Conservation (phyloP, 2,797 vertebrate species). For the Poeciliopsis gracilis region DNA sequence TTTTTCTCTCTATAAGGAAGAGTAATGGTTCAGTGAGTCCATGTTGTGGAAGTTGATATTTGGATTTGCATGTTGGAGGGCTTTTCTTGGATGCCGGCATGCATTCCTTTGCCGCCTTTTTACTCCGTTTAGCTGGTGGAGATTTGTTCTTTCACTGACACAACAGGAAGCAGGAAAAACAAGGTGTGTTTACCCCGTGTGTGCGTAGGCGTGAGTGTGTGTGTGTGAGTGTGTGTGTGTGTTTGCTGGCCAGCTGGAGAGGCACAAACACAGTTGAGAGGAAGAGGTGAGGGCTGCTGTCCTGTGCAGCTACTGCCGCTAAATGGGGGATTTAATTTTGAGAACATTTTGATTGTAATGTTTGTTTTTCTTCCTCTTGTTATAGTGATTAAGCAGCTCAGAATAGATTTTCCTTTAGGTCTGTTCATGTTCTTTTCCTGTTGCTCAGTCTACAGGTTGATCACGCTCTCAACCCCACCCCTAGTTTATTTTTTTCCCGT, state of each 20-base stretch:
- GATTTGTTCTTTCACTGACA: conserved; percentile 15
- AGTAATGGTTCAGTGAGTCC: conserved; percentile 47
- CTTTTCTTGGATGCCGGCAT: conserved; percentile 15
- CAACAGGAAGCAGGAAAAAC: conserved; percentile 68
- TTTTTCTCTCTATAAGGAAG: conserved; percentile 34
- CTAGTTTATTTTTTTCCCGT: conserved; percentile 50
- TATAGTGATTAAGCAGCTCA: conserved; percentile 14
- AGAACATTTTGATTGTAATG: conserved; percentile 4
- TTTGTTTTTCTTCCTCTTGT: conserved; percentile 10
- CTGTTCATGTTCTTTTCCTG: conserved; percentile 60
- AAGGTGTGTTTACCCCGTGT: conserved; percentile 65
- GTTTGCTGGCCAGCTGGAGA: conserved; percentile 45
- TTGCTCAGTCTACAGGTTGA: conserved; percentile 63
- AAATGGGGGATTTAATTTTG: conserved; percentile 7
- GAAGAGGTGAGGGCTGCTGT: conserved; percentile 56
- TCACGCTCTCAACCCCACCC: conserved; percentile 65
- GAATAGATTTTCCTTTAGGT: conserved; percentile 18
- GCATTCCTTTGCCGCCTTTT: conserved; percentile 23
- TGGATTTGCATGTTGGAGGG: conserved; percentile 50
- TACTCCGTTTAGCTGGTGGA: conserved; percentile 32
- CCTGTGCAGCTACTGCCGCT: conserved; percentile 14
- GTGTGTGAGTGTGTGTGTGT: conserved; percentile 68
- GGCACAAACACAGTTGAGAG: conserved; percentile 41
- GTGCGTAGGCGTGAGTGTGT: conserved; percentile 54
- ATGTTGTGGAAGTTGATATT: conserved; percentile 58